Evolutionary conservation across 2,113 vertebrate species (phyloP), one percentile per base, ranked within the genome.

Genomic region (Myocastor coypus): DNA sequence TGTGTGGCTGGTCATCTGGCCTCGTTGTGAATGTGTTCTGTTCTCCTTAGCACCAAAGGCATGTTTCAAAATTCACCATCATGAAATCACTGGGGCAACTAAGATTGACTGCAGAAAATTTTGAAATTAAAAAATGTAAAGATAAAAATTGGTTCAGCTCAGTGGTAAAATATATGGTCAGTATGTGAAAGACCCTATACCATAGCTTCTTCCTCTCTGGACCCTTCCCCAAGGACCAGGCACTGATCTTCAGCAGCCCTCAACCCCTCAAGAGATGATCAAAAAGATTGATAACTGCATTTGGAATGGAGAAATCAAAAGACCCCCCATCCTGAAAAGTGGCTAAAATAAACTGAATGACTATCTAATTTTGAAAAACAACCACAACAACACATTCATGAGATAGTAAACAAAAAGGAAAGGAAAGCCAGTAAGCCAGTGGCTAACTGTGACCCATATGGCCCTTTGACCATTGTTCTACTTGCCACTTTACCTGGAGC

Each of bases 291-390:
- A 68, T 3, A 42, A 75, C 24, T 28, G 3, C 4, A 57, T 89
- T 75, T 87, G 46, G 28, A 37, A 24, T 81, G 84, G 52, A 91
- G 78, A 85, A 94, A 88, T 5, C 24, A 64, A 34, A 85, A 86
- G 2, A 1, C 40, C 42, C 50, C 50, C 30, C 69, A 37, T 85
- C 30, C 40, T 82, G 71, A 91, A 55, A 85, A 78, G 8, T 14
- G 20, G 26, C n/a, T 82, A 81, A 81, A 80, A 42, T n/a, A 26
- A 42, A 20, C 7, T 32, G 1, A 57, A 83, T 46, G 75, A 37
- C 26, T n/a, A 59, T 8, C 8, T n/a, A 42, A 0, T 20, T 28
- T 20, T 59, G 32, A n/a, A 46, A 55, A 78, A 32, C 12, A 66
- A 66, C 1, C 2, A 34, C 14, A 69, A 69, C 34, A 40, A 40